phyloP scores from a whole-genome alignment of 2,113 vertebrate genomes.

The Calyptomena viridis region DNA sequence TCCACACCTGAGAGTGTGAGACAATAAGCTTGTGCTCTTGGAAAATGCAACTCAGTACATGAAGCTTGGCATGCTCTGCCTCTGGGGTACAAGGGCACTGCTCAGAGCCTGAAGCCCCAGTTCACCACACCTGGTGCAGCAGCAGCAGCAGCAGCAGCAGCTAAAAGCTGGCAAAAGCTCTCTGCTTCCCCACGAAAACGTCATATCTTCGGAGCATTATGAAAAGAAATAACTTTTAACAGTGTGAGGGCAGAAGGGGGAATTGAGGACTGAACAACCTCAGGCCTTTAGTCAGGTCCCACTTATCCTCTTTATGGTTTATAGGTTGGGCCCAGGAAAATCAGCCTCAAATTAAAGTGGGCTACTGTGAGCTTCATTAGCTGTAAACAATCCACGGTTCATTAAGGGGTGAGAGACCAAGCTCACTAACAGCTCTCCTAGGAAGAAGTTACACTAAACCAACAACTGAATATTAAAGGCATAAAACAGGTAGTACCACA shows the following conservation, averaged over 20 bases:
- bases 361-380: slow-evolving; percentile 42
- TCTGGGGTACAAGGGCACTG: neutral
- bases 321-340: neutral
- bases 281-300: neutral
- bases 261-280: neutral
- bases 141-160: neutral
- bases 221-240: neutral
- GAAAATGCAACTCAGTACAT: neutral
- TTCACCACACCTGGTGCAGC: neutral
- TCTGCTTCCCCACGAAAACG: neutral
- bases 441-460: neutral
- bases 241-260: neutral
- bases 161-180: neutral
- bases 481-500: slow-evolving; percentile 24
- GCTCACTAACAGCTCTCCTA: neutral
- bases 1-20: neutral
- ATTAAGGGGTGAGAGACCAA: slow-evolving; percentile 39
- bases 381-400: slow-evolving; percentile 50
- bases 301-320: neutral
- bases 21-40: neutral
- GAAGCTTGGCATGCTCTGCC: neutral
- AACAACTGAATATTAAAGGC: slow-evolving; percentile 53
- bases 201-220: neutral
- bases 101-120: neutral
- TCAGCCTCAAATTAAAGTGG: slow-evolving; percentile 40